phyloP scores from a whole-genome alignment of 1,140 invertebrate genomes.

The Potamilus streckersoni region DNA sequence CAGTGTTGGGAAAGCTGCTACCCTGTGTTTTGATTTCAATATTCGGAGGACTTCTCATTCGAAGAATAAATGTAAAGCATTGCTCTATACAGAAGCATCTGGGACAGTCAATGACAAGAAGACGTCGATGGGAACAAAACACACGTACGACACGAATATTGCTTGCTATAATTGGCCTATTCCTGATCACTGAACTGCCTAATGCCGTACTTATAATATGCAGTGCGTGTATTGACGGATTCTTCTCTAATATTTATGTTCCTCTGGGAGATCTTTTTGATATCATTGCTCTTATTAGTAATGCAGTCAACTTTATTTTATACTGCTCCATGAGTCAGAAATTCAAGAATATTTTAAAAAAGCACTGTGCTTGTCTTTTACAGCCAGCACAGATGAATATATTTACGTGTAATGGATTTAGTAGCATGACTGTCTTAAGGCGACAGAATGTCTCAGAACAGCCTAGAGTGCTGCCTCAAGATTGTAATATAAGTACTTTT shows the following conservation, averaged over 20 bases:
- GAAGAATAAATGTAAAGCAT: conserved; percentile 1
- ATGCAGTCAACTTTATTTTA: conserved; percentile 91
- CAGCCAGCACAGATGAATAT: no score
- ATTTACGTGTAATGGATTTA: no score
- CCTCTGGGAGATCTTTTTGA: conserved; percentile 92
- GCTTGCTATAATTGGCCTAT: conserved; percentile 85
- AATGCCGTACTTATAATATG: conserved; percentile 69
- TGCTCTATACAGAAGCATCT: conserved; percentile 63
- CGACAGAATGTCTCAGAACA: no score
- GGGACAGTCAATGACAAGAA: conserved; percentile 59
- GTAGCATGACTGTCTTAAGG: no score
- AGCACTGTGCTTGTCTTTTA: no score
- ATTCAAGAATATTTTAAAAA: conserved; percentile 84
- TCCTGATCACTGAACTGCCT: conserved; percentile 88
- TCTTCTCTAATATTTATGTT: conserved; percentile 65
- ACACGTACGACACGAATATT: conserved; percentile 93
- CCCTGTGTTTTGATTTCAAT: no score
- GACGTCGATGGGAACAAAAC: conserved; percentile 72
- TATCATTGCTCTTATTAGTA: conserved; percentile 90
- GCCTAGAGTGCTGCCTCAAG: no score
- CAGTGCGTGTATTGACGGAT: conserved; percentile 52
- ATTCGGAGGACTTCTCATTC: no score
- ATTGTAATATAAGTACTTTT: no score
- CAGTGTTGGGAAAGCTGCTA: no score
- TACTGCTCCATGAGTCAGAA: conserved; percentile 95